Evolutionary conservation across 2,113 vertebrate species (phyloP).

Genomic region (Solenodon paradoxus): DNA sequence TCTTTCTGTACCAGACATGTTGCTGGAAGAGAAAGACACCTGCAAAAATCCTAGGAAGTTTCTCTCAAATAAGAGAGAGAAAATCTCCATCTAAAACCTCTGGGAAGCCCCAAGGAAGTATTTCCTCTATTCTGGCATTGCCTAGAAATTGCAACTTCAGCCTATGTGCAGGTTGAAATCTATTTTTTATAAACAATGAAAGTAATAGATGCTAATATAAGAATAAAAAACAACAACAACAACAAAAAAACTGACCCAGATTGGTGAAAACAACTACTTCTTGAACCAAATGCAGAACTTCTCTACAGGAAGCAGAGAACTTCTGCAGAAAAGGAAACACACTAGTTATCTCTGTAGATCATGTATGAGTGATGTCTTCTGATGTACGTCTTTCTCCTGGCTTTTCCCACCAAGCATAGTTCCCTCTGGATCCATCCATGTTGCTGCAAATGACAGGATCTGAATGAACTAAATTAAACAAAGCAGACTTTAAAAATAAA

Average conservation of each 20-base stretch:
- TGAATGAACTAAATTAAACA: too few species aligned
- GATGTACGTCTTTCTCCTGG: too few species aligned
- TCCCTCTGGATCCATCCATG: too few species aligned
- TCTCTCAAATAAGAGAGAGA: background rate
- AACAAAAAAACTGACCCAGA: background rate
- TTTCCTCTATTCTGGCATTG: background rate
- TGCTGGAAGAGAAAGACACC: background rate
- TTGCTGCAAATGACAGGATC: too few species aligned
- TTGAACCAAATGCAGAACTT: background rate
- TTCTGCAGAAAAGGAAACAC: background rate
- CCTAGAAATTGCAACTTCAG: background rate
- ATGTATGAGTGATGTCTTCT: too few species aligned
- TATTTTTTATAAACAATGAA: background rate
- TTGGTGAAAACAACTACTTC: background rate
- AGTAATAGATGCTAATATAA: background rate
- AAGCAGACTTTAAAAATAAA: too few species aligned
- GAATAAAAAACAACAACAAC: background rate
- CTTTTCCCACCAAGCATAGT: too few species aligned
- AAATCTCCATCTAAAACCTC: background rate
- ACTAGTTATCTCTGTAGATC: too few species aligned
- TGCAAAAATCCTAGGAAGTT: fast-evolving
- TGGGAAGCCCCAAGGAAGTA: background rate
- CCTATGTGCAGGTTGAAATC: background rate
- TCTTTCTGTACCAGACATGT: background rate
- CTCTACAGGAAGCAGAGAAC: background rate